phyloP scores from a whole-genome alignment of 92 coral and sea anemone species.

The Desmophyllum pertusum region DNA sequence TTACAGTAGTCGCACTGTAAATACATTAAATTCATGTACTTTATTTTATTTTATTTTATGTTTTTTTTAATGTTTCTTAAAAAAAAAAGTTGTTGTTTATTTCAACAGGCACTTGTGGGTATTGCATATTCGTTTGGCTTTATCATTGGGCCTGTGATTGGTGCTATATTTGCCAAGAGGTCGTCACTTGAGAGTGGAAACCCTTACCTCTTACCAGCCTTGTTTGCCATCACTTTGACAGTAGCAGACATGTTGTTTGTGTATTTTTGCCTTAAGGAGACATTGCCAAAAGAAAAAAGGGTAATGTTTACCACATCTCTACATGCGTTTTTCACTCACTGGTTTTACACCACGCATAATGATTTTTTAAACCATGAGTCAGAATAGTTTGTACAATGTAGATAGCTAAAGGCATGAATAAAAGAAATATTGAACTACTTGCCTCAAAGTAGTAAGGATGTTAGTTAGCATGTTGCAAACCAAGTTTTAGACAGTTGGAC shows the following conservation, averaged over 20 bases:
- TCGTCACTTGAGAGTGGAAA: slow-evolving; percentile 75
- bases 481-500: too few relatives aligned
- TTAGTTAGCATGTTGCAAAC: too few relatives aligned
- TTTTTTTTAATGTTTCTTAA: not conserved
- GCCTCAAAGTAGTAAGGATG: too few relatives aligned
- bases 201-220: slow-evolving; percentile 82
- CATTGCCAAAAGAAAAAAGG: slow-evolving; percentile 87
- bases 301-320: slow-evolving; percentile 31
- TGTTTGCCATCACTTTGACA: slow-evolving; percentile 78
- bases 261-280: slow-evolving; percentile 75
- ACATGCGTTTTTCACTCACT: too few relatives aligned
- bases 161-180: slow-evolving; percentile 88
- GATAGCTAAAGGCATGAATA: too few relatives aligned
- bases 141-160: slow-evolving; percentile 94
- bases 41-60: not conserved
- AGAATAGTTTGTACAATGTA: too few relatives aligned
- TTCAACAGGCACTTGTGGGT: slow-evolving; percentile 87
- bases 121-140: slow-evolving; percentile 96
- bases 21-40: too few relatives aligned
- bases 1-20: too few relatives aligned
- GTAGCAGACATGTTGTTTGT: slow-evolving; percentile 79
- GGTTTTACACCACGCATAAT: too few relatives aligned
- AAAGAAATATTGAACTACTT: too few relatives aligned
- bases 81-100: too few relatives aligned
- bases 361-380: too few relatives aligned